Evolutionary conservation across 92 coral and sea anemone species (phyloP), one percentile per base, ranked within the genome.

Genomic region (Epizoanthus scotinus): DNA sequence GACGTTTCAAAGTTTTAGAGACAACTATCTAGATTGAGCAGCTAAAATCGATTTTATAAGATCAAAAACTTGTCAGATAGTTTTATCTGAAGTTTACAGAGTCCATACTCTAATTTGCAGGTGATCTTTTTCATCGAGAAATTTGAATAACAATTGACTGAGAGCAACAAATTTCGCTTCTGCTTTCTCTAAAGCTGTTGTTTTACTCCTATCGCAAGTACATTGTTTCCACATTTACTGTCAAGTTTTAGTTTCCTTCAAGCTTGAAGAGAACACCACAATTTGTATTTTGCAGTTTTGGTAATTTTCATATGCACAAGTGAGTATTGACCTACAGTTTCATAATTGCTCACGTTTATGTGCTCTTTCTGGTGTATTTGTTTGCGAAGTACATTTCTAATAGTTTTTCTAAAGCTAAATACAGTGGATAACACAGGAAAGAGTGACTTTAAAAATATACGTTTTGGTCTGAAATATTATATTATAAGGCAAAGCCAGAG

Each of bases 81-180:
- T 75, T 75, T 31, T 59, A 58, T 75, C 54, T 75, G 24, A 55
- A 57, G 67, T 75, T 59, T 75, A 34, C 29, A 36, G 63, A 44
- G 59, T 75, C 68, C 40, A 75, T 58, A 75, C 68, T 75, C 22
- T 8, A 75, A 60, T 40, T 75, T 75, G 81, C 81, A 75, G 68
- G 81, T 75, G 81, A 75, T 75, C 67, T 75, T 58, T 75, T 40
- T 36, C 31, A 59, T 26, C 22, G 55, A 57, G 57, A 59, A 34
- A 75, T 75, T 75, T 75, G 81, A 75, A 75, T 75, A 75, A 75
- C 68, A 75, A 75, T 75, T 75, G 52, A 75, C 68, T 59, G 27
- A 59, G 13, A 55, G 68, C 81, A 36, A 75, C 67, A 40, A 75
- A 75, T 75, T 75, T 63, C 81, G 21, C 50, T 59, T 36, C 56